phyloP scores from a whole-genome alignment of 2,797 vertebrate genomes.

The Scomberomorus guttatus region DNA sequence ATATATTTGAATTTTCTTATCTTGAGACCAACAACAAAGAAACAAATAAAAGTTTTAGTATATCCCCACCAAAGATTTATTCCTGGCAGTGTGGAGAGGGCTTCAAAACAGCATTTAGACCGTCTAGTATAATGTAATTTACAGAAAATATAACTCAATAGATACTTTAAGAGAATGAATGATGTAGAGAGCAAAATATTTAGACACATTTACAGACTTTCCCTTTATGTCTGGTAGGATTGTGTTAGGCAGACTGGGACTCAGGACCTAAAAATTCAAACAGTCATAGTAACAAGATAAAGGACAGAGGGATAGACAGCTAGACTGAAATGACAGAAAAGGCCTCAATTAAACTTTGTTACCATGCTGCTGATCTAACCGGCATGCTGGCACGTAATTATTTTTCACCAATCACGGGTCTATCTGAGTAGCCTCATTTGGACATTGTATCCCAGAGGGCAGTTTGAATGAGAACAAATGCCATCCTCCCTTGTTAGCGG shows the following conservation, averaged over 20 bases:
- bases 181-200: too few species aligned
- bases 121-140: too few species aligned
- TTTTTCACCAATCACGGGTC: constrained; percentile 66
- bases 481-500: constrained; percentile 34
- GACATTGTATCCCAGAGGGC: constrained; percentile 50
- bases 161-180: too few species aligned
- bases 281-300: neutral
- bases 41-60: too few species aligned
- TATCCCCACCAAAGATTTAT: too few species aligned
- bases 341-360: constrained; percentile 51
- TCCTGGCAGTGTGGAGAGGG: too few species aligned
- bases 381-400: constrained; percentile 67
- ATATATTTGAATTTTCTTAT: too few species aligned
- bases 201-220: neutral
- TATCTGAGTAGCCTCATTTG: constrained; percentile 46
- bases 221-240: too few species aligned
- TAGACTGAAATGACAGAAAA: constrained; percentile 25
- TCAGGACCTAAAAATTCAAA: neutral
- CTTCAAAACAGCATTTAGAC: too few species aligned
- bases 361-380: constrained; percentile 51
- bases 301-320: constrained; percentile 8
- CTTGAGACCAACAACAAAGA: too few species aligned
- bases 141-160: too few species aligned
- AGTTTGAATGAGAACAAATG: constrained; percentile 68
- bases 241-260: neutral